Conservation (phyloP, 1,140 invertebrate genomes). For the Copidosoma floridanum region DNA sequence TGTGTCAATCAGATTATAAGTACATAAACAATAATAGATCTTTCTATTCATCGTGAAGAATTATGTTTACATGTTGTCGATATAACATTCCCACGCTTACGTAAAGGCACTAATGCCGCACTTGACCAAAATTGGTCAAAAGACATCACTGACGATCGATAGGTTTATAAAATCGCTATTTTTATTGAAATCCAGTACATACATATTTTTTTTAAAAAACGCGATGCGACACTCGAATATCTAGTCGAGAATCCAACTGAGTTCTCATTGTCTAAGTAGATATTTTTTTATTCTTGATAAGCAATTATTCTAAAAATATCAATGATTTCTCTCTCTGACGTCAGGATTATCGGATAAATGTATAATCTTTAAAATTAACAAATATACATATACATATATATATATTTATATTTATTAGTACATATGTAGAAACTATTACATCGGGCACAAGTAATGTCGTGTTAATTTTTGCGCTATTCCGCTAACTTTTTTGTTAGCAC, state of each 20-base stretch:
- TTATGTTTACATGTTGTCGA: constrained; percentile 57
- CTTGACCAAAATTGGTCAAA: constrained; percentile 49
- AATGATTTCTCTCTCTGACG: constrained; percentile 23
- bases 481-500: neutral
- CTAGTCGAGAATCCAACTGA: neutral
- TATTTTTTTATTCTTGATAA: too few relatives aligned
- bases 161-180: constrained; percentile 30
- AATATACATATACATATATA: neutral
- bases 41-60: constrained; percentile 46
- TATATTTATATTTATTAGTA: too few relatives aligned
- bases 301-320: constrained; percentile 18
- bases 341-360: constrained; percentile 17
- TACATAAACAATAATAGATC: constrained; percentile 23
- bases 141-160: constrained; percentile 52
- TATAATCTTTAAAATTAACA: neutral
- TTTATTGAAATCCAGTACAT: constrained; percentile 9
- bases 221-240: constrained; percentile 20
- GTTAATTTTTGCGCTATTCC: constrained; percentile 4
- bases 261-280: too few relatives aligned
- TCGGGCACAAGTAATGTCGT: constrained; percentile 8
- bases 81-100: constrained; percentile 59
- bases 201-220: constrained; percentile 18
- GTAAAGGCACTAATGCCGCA: constrained; percentile 59
- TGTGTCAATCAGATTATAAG: neutral
- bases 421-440: constrained; percentile 1